Base-by-base conservation (phyloP, 2,888 invertebrate genomes). In the Neoscelio sp. region DNA sequence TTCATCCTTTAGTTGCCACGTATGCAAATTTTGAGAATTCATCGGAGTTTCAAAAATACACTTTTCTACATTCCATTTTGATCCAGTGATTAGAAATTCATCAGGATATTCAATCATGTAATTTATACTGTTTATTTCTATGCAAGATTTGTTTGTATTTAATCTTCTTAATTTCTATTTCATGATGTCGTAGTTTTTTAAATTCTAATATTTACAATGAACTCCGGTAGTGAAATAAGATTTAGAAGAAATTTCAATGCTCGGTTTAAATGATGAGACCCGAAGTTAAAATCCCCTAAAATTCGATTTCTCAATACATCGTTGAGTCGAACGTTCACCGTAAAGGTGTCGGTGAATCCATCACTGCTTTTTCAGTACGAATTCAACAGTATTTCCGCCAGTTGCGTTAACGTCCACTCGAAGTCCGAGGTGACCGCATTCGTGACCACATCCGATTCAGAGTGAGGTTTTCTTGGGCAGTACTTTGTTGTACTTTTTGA, bases 391-490 rank as follows among this genome's bases (percentile, higher is more conserved):
- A 71, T 67, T 76, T 64, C 71, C 42, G 26, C 60, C 54, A 58
- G 74, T 46, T 52, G 46, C 60, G 42, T 67, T 77, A 64, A 33
- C 28, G 48, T 54, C 46, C 60, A 52, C 67, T 77, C 18, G 38
- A 73, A 65, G 79, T 67, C 26, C 64, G 62, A 46, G 50, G 60
- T 74, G 40, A 75, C 70, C 73, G 13, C 70, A 70, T 64, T 64
- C 50, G 28, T 65, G 74, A 78, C 70, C 68, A 15, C 70, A 78
- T 62, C 17, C 54, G 20, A 54, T 33, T 54, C 42, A 46, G 23
- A 48, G 4, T 70, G 70, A 78, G 67, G 62, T 70, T 78, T 78
- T 64, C 70, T 78, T 78, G 23, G 3, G 6, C 40, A 40, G 52
- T 64, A 65, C 74, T 74, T 77, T 52, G 44, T 65, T 52, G 65